These are phyloP conservation scores for Antheraea mylitta DNA, from an alignment of 1,140 invertebrate genomes.

Conservation along the genomic window DNA sequence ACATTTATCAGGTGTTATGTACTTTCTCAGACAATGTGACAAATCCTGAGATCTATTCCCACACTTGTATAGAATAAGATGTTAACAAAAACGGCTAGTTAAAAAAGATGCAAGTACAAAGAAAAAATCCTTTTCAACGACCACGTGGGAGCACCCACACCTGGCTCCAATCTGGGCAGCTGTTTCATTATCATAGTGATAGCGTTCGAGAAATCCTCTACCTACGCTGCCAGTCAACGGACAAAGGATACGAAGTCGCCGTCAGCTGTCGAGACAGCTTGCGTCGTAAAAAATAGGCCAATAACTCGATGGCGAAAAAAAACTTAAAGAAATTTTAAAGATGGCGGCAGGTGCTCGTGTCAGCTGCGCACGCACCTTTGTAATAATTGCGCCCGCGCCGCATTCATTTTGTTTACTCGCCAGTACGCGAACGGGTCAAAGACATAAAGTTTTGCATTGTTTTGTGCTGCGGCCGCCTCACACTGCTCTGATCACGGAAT, in stretches of 20 bases:
- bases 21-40: neutral
- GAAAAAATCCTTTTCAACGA: slow-evolving; percentile 11
- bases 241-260: slow-evolving; percentile 49
- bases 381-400: slow-evolving; percentile 54
- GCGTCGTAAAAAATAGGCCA: slow-evolving; percentile 74
- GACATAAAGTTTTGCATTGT: slow-evolving; percentile 26
- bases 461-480: slow-evolving; percentile 17
- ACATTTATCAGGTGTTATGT: too few relatives aligned
- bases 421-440: slow-evolving; percentile 18
- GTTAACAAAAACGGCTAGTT: neutral
- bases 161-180: slow-evolving; percentile 43
- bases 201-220: slow-evolving; percentile 34
- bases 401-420: slow-evolving; percentile 37
- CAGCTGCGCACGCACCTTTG: slow-evolving; percentile 70
- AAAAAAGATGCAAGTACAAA: neutral
- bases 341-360: slow-evolving; percentile 67
- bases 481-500: slow-evolving; percentile 19
- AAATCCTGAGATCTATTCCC: neutral
- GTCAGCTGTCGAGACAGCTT: slow-evolving; percentile 71
- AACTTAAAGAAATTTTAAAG: slow-evolving; percentile 66
- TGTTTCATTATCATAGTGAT: slow-evolving; percentile 54
- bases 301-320: slow-evolving; percentile 70
- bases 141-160: slow-evolving; percentile 49
- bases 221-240: slow-evolving; percentile 26
- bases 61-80: neutral